Percentiles rank a stretch among this genome's conserved stretches.
Conservation (phyloP, 2,113 vertebrate species). For the Mohoua ochrocephala region DNA sequence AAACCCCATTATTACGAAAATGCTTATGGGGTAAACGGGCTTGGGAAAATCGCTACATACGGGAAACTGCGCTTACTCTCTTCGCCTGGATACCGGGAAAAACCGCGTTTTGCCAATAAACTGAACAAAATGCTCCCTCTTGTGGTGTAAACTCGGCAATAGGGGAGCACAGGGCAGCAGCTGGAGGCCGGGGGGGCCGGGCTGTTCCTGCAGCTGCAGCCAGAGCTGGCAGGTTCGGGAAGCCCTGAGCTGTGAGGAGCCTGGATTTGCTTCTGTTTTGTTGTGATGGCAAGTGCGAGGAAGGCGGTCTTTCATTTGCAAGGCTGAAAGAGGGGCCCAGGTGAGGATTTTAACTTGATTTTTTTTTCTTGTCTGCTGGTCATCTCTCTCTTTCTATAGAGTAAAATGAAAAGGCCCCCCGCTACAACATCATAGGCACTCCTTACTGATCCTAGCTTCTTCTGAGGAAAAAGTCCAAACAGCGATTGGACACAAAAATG, state of each 20-base stretch:
- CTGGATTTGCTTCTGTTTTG: background rate
- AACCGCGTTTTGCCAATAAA: background rate
- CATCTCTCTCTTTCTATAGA: background rate
- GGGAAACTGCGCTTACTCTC: background rate
- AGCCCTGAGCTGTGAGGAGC: background rate
- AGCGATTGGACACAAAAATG: accelerated
- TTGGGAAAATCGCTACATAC: background rate
- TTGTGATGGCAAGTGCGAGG: accelerated
- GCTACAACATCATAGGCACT: accelerated
- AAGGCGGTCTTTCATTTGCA: background rate
- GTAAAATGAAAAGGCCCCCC: background rate
- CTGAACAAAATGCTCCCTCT: constrained; percentile 21
- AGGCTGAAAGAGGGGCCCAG: background rate
- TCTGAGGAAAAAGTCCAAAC: background rate
- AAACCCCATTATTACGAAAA: background rate
- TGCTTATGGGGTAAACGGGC: background rate
- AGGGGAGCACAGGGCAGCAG: background rate
- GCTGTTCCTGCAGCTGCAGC: background rate
- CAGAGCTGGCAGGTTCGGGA: background rate
- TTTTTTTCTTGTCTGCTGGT: background rate
- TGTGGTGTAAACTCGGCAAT: background rate
- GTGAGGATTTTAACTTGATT: background rate
- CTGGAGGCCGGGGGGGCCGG: accelerated
- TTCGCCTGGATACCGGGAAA: accelerated
- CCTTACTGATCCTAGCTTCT: background rate